These are phyloP conservation scores for Homarus gammarus DNA, from an alignment of 2,888 invertebrate genomes.

Conservation along the genomic window DNA sequence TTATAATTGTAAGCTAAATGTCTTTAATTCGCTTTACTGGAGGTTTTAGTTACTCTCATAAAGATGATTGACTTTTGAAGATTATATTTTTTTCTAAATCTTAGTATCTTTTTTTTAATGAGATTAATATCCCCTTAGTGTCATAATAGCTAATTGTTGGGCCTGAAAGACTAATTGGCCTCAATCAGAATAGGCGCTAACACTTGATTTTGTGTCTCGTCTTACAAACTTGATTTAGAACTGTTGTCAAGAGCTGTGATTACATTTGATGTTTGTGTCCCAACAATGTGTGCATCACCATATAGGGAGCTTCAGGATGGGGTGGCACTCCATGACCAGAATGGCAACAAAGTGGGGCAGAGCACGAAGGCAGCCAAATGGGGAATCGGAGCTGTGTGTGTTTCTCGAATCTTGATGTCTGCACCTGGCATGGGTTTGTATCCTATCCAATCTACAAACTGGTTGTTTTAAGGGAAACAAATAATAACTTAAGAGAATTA, in stretches of 20 bases:
- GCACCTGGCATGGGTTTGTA: slow-evolving; percentile 93
- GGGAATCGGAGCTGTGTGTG: slow-evolving; percentile 92
- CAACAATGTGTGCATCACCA: slow-evolving; percentile 49
- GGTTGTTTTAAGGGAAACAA: not conserved
- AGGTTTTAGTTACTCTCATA: too few relatives aligned
- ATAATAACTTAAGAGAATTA: not conserved
- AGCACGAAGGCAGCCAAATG: slow-evolving; percentile 81
- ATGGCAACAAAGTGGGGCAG: slow-evolving; percentile 85
- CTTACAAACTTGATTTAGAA: slow-evolving; percentile 20
- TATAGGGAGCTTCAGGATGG: slow-evolving; percentile 88
- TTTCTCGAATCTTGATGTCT: slow-evolving; percentile 95
- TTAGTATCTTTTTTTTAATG: too few relatives aligned
- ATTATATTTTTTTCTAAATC: too few relatives aligned
- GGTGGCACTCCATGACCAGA: slow-evolving; percentile 88
- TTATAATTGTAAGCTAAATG: too few relatives aligned
- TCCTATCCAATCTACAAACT: not conserved
- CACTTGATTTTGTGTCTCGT: not conserved
- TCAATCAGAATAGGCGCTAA: not conserved
- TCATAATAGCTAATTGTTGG: too few relatives aligned
- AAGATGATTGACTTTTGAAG: too few relatives aligned
- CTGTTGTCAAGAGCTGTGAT: not conserved
- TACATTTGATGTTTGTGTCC: not conserved
- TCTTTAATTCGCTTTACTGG: too few relatives aligned
- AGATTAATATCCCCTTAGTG: too few relatives aligned
- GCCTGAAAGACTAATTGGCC: not conserved